Percentiles rank a stretch among this genome's conserved stretches.
phyloP scores from a whole-genome alignment of 2,888 invertebrate genomes.

The Synergus gifuensis region DNA sequence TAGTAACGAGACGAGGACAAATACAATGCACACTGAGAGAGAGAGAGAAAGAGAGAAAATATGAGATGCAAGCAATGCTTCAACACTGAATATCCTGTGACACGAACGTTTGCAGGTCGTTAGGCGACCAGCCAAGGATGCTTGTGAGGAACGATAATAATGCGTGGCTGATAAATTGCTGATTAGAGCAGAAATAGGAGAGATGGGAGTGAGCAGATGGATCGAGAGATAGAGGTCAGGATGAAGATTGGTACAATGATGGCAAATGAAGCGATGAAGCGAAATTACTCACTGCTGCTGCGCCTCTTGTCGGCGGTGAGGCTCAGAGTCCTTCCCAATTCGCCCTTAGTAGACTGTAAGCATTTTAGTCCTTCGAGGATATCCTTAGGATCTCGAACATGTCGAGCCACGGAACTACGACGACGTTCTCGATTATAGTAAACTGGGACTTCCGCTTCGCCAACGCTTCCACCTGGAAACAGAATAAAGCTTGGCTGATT shows the following conservation, averaged over 20 bases:
- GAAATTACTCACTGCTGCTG: conserved; percentile 85
- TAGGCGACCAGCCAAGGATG: conserved; percentile 51
- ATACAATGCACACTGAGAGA: conserved; percentile 47
- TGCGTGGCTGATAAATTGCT: conserved; percentile 28
- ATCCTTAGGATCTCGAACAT: conserved; percentile 89
- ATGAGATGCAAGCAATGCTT: conserved; percentile 38
- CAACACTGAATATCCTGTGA: conserved; percentile 46
- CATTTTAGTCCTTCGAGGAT: conserved; percentile 83
- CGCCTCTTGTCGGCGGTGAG: conserved; percentile 81
- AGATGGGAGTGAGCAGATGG: conserved; percentile 32
- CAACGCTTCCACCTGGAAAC: conserved; percentile 73
- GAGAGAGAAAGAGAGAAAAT: conserved; percentile 44
- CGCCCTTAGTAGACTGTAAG: conserved; percentile 87
- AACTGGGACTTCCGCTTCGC: conserved; percentile 79
- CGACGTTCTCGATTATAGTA: conserved; percentile 85
- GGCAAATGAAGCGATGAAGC: conserved; percentile 50
- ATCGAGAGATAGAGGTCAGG: conserved; percentile 32
- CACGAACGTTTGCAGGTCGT: conserved; percentile 58
- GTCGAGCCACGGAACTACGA: conserved; percentile 88
- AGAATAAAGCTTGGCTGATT: conserved; percentile 36
- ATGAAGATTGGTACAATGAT: conserved; percentile 63
- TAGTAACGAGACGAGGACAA: conserved; percentile 52
- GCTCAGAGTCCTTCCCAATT: conserved; percentile 90
- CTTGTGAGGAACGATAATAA: conserved; percentile 56
- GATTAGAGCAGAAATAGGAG: conserved; percentile 19